Conservation (phyloP, 2,113 vertebrate genomes). For the Morone saxatilis region DNA sequence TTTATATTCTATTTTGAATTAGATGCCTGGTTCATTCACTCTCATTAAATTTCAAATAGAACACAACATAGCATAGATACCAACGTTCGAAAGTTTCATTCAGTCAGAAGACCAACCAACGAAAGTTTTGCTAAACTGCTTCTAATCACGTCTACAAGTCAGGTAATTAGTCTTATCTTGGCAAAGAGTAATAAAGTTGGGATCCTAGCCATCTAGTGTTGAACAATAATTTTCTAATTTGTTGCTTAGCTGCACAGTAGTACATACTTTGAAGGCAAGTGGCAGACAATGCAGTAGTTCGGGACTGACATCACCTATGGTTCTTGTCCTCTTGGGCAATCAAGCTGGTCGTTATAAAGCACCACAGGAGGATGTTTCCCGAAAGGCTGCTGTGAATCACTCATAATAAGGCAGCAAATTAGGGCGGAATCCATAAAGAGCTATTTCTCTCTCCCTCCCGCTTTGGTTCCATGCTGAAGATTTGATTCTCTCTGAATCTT, state of each 20-base stretch:
- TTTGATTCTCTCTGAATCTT: conserved; percentile 28
- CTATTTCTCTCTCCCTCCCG: conserved; percentile 15
- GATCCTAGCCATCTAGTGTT: neutral
- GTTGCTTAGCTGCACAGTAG: neutral
- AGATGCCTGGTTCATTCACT: neutral
- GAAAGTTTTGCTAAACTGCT: neutral
- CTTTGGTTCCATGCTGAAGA: conserved; percentile 37
- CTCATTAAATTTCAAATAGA: neutral
- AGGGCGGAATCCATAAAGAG: conserved; percentile 46
- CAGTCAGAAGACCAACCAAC: neutral
- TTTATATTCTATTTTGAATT: neutral
- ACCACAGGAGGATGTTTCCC: conserved; percentile 32
- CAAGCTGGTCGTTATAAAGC: conserved; percentile 46
- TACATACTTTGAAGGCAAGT: neutral
- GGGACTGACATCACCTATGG: conserved; percentile 1
- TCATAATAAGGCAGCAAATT: conserved; percentile 65
- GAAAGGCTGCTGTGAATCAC: conserved; percentile 41
- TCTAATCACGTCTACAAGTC: conserved; percentile 1
- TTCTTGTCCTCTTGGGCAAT: conserved; percentile 40
- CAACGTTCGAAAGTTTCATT: neutral
- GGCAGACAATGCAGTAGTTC: neutral
- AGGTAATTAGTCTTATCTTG: neutral
- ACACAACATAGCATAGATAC: neutral
- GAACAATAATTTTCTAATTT: neutral
- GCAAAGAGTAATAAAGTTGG: neutral